These are phyloP conservation scores for Eristalinus aeneus DNA, from an alignment of 2,888 invertebrate species.

Conservation along the genomic window DNA sequence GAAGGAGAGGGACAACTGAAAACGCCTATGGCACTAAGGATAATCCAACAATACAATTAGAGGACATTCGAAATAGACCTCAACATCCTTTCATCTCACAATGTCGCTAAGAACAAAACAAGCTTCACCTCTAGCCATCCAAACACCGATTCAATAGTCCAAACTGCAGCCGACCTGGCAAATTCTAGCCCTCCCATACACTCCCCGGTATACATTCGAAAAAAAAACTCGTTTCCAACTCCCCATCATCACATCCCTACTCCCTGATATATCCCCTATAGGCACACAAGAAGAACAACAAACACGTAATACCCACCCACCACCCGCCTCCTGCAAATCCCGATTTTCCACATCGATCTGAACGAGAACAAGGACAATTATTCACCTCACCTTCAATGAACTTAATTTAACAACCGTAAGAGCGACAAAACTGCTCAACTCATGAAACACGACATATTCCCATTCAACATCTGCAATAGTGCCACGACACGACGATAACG, in stretches of 20 bases:
- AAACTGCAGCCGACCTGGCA: no score
- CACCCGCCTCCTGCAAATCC: neutral
- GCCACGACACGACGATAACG: constrained; percentile 31
- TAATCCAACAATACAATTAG: no score
- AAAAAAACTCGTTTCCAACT: neutral
- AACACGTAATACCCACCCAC: neutral
- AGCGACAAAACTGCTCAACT: neutral
- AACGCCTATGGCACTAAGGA: no score
- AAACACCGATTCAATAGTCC: no score
- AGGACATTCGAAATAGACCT: no score
- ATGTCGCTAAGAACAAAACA: no score
- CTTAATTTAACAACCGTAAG: constrained; percentile 19
- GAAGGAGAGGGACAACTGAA: no score
- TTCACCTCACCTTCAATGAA: constrained; percentile 21
- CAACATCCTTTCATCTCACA: no score
- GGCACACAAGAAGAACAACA: neutral
- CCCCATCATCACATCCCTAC: neutral
- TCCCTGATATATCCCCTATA: neutral
- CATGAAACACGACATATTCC: constrained; percentile 34
- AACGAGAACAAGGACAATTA: constrained; percentile 41
- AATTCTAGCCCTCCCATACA: neutral
- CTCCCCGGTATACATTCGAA: neutral
- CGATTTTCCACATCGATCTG: neutral
- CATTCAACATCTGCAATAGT: constrained; percentile 32
- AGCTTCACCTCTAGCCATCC: no score